Conservation (phyloP, 2,888 invertebrate species). For the Mellilla xanthometata region DNA sequence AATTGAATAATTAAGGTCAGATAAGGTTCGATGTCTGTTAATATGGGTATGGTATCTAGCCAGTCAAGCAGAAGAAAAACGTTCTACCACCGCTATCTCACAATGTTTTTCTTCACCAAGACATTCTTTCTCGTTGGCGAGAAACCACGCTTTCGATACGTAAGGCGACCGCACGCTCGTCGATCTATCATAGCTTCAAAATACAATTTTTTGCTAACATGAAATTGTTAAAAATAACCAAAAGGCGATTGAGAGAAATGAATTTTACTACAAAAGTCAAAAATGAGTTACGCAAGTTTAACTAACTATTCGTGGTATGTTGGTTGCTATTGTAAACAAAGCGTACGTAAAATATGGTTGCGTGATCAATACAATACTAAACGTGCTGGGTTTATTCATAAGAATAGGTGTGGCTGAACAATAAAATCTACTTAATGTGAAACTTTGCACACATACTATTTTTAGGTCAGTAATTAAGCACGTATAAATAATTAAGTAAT, state of each 20-base stretch:
- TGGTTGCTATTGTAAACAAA: slow-evolving; percentile 7
- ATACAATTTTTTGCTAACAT: slow-evolving; percentile 15
- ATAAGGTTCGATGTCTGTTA: too few relatives aligned
- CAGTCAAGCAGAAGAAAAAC: too few relatives aligned
- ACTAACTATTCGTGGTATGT: slow-evolving; percentile 6
- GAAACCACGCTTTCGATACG: too few relatives aligned
- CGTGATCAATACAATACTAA: background rate
- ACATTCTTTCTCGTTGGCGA: too few relatives aligned
- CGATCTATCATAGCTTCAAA: too few relatives aligned
- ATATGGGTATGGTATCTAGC: too few relatives aligned
- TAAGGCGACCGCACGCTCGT: too few relatives aligned
- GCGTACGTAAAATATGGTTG: background rate
- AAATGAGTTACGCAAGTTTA: slow-evolving; percentile 19
- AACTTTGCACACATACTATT: background rate
- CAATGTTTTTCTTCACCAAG: too few relatives aligned
- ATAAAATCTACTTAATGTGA: background rate
- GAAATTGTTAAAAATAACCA: slow-evolving; percentile 19
- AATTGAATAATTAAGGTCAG: too few relatives aligned
- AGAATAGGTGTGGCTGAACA: background rate
- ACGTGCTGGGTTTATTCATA: background rate
- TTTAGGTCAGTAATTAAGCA: too few relatives aligned
- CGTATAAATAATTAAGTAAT: too few relatives aligned
- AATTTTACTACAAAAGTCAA: slow-evolving; percentile 13
- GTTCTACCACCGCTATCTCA: too few relatives aligned
- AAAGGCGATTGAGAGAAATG: slow-evolving; percentile 15